Evolutionary conservation across 92 coral and sea anemone species (phyloP).

Genomic region (Siderastrea siderea): DNA sequence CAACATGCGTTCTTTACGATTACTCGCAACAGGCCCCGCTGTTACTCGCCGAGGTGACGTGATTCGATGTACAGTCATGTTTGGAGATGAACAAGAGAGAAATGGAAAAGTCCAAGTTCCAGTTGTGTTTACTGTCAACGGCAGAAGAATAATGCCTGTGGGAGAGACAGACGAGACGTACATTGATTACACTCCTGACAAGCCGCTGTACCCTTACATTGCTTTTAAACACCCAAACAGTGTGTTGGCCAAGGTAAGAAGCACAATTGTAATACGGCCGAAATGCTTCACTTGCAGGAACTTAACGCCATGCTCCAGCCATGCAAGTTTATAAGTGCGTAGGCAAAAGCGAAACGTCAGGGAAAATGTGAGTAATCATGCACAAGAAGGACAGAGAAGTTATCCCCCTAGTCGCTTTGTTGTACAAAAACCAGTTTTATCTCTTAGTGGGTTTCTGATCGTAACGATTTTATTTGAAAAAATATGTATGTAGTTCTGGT

Average conservation of each 20-base stretch:
- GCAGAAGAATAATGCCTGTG: neutral
- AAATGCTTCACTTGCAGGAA: neutral
- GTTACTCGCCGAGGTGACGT: neutral
- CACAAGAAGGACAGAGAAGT: no score
- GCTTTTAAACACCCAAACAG: neutral
- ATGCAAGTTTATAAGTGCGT: no score
- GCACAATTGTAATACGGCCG: neutral
- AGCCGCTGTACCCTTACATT: constrained; percentile 1
- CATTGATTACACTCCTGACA: neutral
- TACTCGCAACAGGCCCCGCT: neutral
- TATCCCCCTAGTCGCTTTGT: no score
- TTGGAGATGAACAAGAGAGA: neutral
- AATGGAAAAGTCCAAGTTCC: constrained; percentile 3
- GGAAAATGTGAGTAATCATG: no score
- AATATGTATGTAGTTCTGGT: no score
- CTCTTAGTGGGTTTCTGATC: no score
- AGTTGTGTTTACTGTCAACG: neutral
- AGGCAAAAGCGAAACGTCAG: no score
- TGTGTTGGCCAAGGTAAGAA: constrained; percentile 10
- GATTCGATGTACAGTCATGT: constrained; percentile 13
- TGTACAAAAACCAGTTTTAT: no score
- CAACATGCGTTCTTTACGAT: neutral
- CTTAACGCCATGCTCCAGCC: neutral
- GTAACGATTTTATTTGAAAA: no score
- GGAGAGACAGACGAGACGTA: neutral